Percentiles rank a stretch among this genome's conserved stretches.
phyloP scores from a whole-genome alignment of 2,888 invertebrate species.

The Trichogramma dendrolimi region DNA sequence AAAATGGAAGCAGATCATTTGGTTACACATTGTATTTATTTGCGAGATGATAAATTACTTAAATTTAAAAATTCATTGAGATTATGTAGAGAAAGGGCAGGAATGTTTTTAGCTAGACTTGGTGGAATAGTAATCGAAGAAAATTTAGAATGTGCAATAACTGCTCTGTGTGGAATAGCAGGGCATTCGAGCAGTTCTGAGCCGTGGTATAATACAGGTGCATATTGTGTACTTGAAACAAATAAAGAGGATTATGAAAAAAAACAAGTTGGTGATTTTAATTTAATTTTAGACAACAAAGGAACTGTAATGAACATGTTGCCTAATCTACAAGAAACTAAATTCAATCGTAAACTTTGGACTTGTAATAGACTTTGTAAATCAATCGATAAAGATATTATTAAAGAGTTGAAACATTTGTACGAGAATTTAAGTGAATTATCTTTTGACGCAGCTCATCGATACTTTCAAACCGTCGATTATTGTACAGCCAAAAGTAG shows the following conservation, averaged over 20 bases:
- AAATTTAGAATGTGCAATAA: conserved; percentile 9
- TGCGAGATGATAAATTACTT: conserved; percentile 13
- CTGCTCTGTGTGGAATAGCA: conserved; percentile 20
- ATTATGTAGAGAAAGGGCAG: conserved; percentile 12
- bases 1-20: conserved; percentile 26
- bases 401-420: background rate
- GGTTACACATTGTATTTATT: conserved; percentile 18
- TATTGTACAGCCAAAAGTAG: background rate
- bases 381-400: background rate
- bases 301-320: background rate
- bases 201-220: conserved; percentile 17
- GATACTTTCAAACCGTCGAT: background rate
- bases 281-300: background rate
- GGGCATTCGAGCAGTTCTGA: conserved; percentile 27
- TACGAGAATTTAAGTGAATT: background rate
- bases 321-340: background rate
- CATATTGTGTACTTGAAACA: background rate
- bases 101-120: conserved; percentile 15
- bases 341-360: background rate
- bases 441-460: background rate
- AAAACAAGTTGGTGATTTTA: background rate
- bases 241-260: background rate
- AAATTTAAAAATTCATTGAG: conserved; percentile 1
- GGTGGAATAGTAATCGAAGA: background rate
- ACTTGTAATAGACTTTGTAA: background rate